These are phyloP conservation scores for Apoderus coryli DNA, from an alignment of 2,888 invertebrate species.

Conservation along the genomic window DNA sequence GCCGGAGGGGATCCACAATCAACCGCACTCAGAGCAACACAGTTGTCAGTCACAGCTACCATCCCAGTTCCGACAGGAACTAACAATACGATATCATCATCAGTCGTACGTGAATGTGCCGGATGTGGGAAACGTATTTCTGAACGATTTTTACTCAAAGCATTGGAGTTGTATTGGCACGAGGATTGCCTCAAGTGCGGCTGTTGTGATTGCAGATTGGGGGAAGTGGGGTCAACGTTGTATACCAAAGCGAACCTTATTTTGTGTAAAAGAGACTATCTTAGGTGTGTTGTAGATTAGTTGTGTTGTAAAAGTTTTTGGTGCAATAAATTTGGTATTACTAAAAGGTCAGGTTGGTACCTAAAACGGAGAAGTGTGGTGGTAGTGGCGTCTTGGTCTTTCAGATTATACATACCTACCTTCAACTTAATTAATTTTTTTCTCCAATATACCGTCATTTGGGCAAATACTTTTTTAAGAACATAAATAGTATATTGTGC, in stretches of 20 bases:
- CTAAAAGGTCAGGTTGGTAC: no score
- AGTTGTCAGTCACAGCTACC: conserved; percentile 24
- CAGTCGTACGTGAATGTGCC: conserved; percentile 49
- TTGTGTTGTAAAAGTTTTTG: no score
- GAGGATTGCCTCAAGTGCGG: conserved; percentile 88
- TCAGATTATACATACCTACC: no score
- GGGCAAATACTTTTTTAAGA: no score
- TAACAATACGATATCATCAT: conserved; percentile 20
- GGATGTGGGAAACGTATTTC: conserved; percentile 78
- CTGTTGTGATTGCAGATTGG: conserved; percentile 85
- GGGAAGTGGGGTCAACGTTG: conserved; percentile 81
- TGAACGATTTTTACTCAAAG: conserved; percentile 62
- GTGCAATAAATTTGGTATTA: no score
- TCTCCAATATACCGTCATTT: no score
- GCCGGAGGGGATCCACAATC: conserved; percentile 32
- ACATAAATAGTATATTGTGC: no score
- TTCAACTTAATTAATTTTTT: no score
- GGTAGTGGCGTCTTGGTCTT: no score
- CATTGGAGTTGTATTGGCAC: conserved; percentile 85
- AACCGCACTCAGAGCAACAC: conserved; percentile 26
- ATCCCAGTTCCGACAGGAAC: conserved; percentile 26
- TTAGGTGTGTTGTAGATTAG: conserved; percentile 59
- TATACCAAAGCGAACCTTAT: conserved; percentile 85
- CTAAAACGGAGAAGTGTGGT: no score
- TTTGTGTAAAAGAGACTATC: conserved; percentile 82